Evolutionary conservation across 2,797 vertebrate genomes (phyloP).

Genomic region (Peromyscus eremicus): DNA sequence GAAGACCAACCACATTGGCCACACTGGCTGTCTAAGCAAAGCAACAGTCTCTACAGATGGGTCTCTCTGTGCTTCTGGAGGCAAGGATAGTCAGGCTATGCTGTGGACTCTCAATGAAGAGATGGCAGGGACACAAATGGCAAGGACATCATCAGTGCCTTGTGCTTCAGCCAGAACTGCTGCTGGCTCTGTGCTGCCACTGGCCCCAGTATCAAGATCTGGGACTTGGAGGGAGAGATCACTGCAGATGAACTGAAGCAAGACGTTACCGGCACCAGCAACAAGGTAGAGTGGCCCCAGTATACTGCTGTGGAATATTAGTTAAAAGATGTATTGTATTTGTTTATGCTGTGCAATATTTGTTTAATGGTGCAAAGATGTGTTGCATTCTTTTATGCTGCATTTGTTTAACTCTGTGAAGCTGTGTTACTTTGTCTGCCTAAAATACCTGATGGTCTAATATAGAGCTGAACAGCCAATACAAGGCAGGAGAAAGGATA

Average conservation of each 20-base stretch:
- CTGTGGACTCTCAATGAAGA: constrained; percentile 97
- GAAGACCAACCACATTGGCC: constrained; percentile 98
- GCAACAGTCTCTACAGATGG: constrained; percentile 97
- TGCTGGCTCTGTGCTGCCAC: background rate
- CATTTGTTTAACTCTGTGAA: too few relatives aligned
- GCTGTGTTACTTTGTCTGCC: too few relatives aligned
- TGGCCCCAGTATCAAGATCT: background rate
- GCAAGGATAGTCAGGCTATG: constrained; percentile 98
- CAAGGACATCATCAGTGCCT: background rate
- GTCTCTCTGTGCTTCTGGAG: constrained; percentile 97
- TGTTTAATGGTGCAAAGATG: too few relatives aligned
- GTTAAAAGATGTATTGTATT: too few relatives aligned
- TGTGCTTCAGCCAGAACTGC: background rate
- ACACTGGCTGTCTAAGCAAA: constrained; percentile 97
- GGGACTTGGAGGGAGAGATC: constrained; percentile 88
- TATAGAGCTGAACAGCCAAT: too few relatives aligned
- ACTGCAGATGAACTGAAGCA: constrained; percentile 97
- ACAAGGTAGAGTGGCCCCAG: constrained; percentile 96
- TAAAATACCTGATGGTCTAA: too few relatives aligned
- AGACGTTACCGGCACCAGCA: constrained; percentile 97
- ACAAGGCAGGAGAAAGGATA: too few relatives aligned
- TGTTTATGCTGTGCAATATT: too few relatives aligned
- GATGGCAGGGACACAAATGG: background rate
- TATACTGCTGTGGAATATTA: constrained; percentile 63
- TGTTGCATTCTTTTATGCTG: too few relatives aligned